Conservation (phyloP, 2,113 vertebrate species). For the Aspiorhynchus laticeps region DNA sequence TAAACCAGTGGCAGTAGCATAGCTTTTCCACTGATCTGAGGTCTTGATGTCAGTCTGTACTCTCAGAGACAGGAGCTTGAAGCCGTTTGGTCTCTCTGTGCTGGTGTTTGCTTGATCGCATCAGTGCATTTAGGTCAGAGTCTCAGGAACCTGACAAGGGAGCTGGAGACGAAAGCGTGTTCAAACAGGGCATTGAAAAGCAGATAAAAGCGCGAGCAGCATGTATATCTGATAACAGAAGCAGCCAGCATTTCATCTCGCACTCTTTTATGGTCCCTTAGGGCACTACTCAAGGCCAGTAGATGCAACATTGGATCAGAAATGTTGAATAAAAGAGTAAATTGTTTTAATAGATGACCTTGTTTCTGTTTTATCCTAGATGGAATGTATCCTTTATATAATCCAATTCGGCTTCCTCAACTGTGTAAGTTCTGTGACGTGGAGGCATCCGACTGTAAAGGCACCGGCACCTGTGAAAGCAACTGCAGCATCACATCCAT, state of each 20-base stretch:
- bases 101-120: conserved; percentile 8
- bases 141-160: conserved; percentile 22
- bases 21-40: conserved; percentile 11
- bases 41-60: background rate
- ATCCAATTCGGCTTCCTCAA: background rate
- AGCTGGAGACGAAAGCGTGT: conserved; percentile 46
- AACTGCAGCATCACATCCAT: conserved; percentile 84
- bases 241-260: conserved; percentile 17
- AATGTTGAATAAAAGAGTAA: background rate
- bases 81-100: background rate
- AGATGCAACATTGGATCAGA: background rate
- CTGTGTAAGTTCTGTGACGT: conserved; percentile 90
- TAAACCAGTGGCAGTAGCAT: background rate
- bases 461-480: conserved; percentile 77
- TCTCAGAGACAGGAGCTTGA: background rate
- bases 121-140: conserved; percentile 35
- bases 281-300: background rate
- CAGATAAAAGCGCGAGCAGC: conserved; percentile 47
- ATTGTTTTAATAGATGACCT: background rate
- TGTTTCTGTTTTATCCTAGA: conserved; percentile 49
- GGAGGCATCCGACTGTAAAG: conserved; percentile 77
- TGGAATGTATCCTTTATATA: conserved; percentile 17
- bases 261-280: background rate
- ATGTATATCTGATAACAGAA: conserved; percentile 52
- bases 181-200: conserved; percentile 52